Percentiles rank a stretch among this genome's conserved stretches.
These are phyloP conservation scores for Andrena bucephala DNA, from an alignment of 2,888 invertebrate species.

Conservation along the genomic window DNA sequence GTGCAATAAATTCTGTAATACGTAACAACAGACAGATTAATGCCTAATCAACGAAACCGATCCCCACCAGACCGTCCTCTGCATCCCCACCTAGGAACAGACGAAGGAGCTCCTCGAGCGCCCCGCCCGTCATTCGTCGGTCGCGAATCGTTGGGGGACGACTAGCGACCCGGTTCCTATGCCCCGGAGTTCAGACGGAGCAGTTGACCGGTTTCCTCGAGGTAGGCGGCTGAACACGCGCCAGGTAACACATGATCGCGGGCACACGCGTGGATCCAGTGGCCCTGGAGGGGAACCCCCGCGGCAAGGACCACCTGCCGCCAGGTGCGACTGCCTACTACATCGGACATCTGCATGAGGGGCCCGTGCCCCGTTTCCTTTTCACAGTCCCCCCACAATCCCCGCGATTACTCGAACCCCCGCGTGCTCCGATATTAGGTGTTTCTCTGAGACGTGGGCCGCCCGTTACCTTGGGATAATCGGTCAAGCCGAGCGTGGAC, in stretches of 20 bases:
- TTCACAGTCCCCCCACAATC: conserved; percentile 55
- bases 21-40: too few species aligned
- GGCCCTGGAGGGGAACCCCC: conserved; percentile 70
- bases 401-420: conserved; percentile 25
- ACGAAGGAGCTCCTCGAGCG: too few species aligned
- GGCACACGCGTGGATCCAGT: conserved; percentile 58
- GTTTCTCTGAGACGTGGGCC: conserved; percentile 15
- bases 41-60: too few species aligned
- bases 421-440: conserved; percentile 7
- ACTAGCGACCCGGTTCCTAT: conserved; percentile 9
- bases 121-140: not conserved
- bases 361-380: conserved; percentile 79
- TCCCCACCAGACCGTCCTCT: too few species aligned
- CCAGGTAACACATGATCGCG: conserved; percentile 75
- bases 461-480: conserved; percentile 18
- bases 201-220: conserved; percentile 73
- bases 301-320: conserved; percentile 71
- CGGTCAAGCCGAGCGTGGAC: not conserved
- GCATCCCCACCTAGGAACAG: too few species aligned
- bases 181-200: conserved; percentile 38
- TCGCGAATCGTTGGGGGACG: not conserved
- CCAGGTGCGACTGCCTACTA: conserved; percentile 79
- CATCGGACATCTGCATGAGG: conserved; percentile 78
- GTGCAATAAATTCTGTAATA: too few species aligned
- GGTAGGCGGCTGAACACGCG: conserved; percentile 26